These are phyloP conservation scores for Dynastes tityus DNA, from an alignment of 2,888 invertebrate species.

Conservation along the genomic window DNA sequence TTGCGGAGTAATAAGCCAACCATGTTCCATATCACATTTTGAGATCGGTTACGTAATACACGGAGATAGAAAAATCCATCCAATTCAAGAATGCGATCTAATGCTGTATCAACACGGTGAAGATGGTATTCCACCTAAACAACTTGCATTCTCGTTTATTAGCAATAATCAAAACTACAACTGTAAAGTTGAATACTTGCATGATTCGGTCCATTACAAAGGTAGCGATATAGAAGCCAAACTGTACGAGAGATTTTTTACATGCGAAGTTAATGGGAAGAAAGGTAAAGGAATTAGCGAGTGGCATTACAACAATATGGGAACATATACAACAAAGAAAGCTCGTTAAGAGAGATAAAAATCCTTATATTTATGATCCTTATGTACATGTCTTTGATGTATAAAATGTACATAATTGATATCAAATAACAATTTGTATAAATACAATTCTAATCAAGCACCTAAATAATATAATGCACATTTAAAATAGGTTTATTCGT, in stretches of 20 bases:
- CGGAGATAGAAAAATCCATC: conserved; percentile 71
- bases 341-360: not conserved
- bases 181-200: conserved; percentile 77
- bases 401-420: conserved; percentile 2
- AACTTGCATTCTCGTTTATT: conserved; percentile 78
- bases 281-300: conserved; percentile 82
- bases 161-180: conserved; percentile 76
- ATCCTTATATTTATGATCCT: not conserved
- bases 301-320: conserved; percentile 78
- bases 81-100: conserved; percentile 77
- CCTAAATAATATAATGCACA: too few relatives aligned
- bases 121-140: conserved; percentile 76
- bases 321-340: conserved; percentile 41
- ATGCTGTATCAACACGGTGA: conserved; percentile 81
- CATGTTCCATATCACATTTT: conserved; percentile 77
- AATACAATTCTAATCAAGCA: too few relatives aligned
- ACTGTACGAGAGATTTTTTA: conserved; percentile 77
- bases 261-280: conserved; percentile 75
- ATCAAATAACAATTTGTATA: not conserved
- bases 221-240: conserved; percentile 80
- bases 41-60: conserved; percentile 78
- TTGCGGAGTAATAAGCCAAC: conserved; percentile 85
- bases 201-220: conserved; percentile 77
- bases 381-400: not conserved
- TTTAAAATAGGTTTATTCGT: too few relatives aligned